Percentiles rank a stretch among this genome's conserved stretches.
Conservation (phyloP, 2,888 invertebrate genomes). For the Scaptomyza polygonia region DNA sequence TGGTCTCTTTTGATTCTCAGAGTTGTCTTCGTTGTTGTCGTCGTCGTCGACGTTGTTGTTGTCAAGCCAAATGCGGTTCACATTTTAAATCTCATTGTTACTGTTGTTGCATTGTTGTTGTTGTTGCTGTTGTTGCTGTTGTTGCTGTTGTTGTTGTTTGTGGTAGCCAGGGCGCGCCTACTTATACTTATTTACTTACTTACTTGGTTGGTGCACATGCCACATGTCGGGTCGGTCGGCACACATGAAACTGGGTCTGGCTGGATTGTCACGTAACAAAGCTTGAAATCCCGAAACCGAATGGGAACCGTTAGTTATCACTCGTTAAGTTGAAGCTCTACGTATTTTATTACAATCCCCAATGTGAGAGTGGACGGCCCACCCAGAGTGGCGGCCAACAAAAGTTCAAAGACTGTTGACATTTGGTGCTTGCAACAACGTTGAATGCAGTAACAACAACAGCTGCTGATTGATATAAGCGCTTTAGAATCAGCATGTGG, state of each 20-base stretch:
- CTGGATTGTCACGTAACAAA: slow-evolving; percentile 48
- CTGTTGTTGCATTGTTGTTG: slow-evolving; percentile 27
- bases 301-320: slow-evolving; percentile 55
- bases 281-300: slow-evolving; percentile 25
- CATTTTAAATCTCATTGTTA: slow-evolving; percentile 50
- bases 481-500: slow-evolving; percentile 57
- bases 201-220: slow-evolving; percentile 17
- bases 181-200: slow-evolving; percentile 22
- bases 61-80: slow-evolving; percentile 42
- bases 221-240: slow-evolving; percentile 54
- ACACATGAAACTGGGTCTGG: slow-evolving; percentile 50
- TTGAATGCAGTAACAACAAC: slow-evolving; percentile 23
- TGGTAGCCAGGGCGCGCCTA: slow-evolving; percentile 45
- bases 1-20: slow-evolving; percentile 19
- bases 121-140: slow-evolving; percentile 27
- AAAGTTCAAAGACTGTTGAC: slow-evolving; percentile 75
- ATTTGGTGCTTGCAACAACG: slow-evolving; percentile 52
- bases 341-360: slow-evolving; percentile 46
- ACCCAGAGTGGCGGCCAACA: slow-evolving; percentile 41
- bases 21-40: slow-evolving; percentile 10
- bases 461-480: slow-evolving; percentile 66
- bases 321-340: slow-evolving; percentile 36
- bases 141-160: slow-evolving; percentile 11
- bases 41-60: slow-evolving; percentile 10
- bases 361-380: slow-evolving; percentile 22